Conservation (phyloP, 2,797 vertebrate genomes). For the Pangasius larnaudii region DNA sequence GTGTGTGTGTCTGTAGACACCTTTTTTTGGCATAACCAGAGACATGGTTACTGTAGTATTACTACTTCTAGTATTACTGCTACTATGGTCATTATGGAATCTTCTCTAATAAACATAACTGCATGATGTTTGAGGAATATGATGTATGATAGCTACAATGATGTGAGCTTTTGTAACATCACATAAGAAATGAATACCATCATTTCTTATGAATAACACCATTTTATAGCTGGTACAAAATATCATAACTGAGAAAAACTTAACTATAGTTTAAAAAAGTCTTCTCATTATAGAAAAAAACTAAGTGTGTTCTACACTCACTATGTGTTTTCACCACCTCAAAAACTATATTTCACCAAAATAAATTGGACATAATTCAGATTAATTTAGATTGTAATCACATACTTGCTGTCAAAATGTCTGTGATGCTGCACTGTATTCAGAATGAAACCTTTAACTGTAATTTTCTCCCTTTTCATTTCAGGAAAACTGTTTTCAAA, state of each 20-base stretch:
- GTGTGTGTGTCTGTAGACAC: slow-evolving; percentile 39
- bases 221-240: not conserved
- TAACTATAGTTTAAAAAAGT: no score
- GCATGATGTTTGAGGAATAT: not conserved
- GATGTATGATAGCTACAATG: not conserved
- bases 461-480: no score
- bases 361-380: not conserved
- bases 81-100: not conserved
- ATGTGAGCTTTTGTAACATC: not conserved
- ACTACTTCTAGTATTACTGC: no score
- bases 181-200: not conserved
- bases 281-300: not conserved
- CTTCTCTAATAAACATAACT: not conserved
- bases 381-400: not conserved
- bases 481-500: no score
- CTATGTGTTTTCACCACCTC: not conserved
- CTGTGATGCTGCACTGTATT: not conserved
- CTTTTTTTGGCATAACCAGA: not conserved
- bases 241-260: not conserved
- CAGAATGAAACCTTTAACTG: not conserved
- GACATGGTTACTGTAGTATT: not conserved
- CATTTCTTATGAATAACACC: no score
- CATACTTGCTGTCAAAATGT: not conserved
- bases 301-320: not conserved
- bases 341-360: not conserved